Evolutionary conservation across 2,888 invertebrate genomes (phyloP).

Genomic region (Pammene fasciana): DNA sequence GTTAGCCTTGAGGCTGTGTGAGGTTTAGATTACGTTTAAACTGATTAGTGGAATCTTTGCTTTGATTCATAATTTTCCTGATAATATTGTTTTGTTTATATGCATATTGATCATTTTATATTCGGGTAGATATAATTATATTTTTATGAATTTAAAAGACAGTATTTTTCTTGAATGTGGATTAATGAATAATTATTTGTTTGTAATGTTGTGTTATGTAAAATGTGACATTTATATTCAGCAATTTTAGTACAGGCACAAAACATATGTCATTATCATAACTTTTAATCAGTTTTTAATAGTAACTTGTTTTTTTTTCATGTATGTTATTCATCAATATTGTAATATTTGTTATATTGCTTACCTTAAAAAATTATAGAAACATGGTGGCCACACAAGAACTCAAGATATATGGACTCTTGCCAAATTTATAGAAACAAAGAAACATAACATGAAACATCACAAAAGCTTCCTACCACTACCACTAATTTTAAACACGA

Average conservation of each 20-base stretch:
- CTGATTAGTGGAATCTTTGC: constrained; percentile 16
- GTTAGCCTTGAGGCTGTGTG: constrained; percentile 24
- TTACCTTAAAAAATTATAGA: constrained; percentile 10
- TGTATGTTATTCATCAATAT: constrained; percentile 4
- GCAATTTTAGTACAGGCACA: background rate
- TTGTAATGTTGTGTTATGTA: constrained; percentile 8
- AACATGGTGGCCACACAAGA: constrained; percentile 9
- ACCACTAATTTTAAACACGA: background rate
- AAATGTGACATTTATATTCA: background rate
- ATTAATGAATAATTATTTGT: background rate
- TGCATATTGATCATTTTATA: background rate
- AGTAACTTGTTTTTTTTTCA: background rate
- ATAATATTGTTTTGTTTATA: background rate
- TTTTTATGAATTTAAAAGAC: background rate
- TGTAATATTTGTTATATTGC: background rate
- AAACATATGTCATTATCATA: background rate
- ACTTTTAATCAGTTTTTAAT: background rate
- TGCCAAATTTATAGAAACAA: constrained; percentile 29
- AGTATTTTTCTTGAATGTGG: background rate
- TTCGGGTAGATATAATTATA: background rate
- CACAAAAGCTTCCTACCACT: background rate
- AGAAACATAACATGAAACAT: too few relatives aligned
- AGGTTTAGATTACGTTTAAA: constrained; percentile 15
- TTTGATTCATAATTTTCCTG: constrained; percentile 13
- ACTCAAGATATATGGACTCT: constrained; percentile 21